Conservation (phyloP, 1,140 invertebrate species). For the Megalopta genalis region DNA sequence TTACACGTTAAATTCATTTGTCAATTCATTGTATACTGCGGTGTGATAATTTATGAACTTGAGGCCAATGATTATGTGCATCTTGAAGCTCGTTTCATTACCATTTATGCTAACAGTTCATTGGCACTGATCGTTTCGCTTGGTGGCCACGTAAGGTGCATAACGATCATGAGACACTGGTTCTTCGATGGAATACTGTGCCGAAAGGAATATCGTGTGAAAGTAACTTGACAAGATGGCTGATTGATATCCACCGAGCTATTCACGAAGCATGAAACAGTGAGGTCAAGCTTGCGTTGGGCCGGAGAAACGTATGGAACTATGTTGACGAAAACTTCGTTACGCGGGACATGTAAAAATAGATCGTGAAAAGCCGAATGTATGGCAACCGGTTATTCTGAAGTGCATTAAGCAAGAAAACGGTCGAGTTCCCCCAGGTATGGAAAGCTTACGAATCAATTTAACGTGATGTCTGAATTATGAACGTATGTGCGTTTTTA, state of each 20-base stretch:
- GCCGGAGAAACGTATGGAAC: background rate
- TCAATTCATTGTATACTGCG: background rate
- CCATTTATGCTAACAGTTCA: conserved; percentile 37
- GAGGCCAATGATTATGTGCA: conserved; percentile 7
- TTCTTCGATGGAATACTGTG: conserved; percentile 2
- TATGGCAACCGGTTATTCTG: background rate
- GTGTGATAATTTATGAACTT: conserved; percentile 37
- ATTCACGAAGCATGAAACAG: background rate
- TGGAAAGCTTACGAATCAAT: background rate
- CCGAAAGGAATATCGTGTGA: conserved; percentile 12
- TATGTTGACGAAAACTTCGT: conserved; percentile 12
- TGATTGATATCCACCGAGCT: background rate
- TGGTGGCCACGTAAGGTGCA: conserved; percentile 18
- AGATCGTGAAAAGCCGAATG: background rate
- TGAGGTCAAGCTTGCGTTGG: background rate
- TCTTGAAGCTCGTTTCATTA: conserved; percentile 13
- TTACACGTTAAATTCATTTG: background rate
- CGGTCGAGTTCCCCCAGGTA: background rate
- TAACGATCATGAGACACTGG: background rate
- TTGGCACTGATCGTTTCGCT: conserved; percentile 35
- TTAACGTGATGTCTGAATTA: background rate
- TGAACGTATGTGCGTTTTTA: background rate
- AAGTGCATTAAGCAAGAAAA: background rate
- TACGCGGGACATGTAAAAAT: background rate
- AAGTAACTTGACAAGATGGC: background rate